Evolutionary conservation across 2,888 invertebrate species (phyloP).

Genomic region (Eristalis arbustorum): DNA sequence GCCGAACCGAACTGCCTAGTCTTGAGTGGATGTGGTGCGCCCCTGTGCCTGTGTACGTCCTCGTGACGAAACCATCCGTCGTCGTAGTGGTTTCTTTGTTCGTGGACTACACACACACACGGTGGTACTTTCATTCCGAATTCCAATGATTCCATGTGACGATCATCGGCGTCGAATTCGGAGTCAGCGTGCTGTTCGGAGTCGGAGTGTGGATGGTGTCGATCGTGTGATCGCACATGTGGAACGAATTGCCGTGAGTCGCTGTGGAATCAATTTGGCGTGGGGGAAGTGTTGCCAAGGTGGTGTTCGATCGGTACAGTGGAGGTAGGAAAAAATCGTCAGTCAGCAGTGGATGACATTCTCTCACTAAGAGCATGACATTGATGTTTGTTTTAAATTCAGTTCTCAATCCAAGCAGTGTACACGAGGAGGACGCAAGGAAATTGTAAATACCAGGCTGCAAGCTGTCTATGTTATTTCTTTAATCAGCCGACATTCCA

Average conservation of each 20-base stretch:
- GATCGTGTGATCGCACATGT: not conserved
- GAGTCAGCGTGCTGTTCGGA: not conserved
- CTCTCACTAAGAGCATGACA: too few relatives aligned
- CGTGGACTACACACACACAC: conserved; percentile 10
- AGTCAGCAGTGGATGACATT: too few relatives aligned
- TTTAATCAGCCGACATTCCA: too few relatives aligned
- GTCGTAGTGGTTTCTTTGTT: conserved; percentile 47
- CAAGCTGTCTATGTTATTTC: too few relatives aligned
- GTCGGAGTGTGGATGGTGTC: not conserved
- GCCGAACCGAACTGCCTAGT: not conserved
- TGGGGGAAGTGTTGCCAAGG: not conserved
- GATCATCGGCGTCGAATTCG: not conserved
- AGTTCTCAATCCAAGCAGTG: too few relatives aligned
- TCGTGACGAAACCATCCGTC: conserved; percentile 2
- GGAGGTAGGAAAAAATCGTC: not conserved
- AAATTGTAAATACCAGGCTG: too few relatives aligned
- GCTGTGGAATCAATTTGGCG: not conserved
- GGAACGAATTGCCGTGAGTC: not conserved
- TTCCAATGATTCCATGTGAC: conserved; percentile 48
- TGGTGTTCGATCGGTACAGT: not conserved
- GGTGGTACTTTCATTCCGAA: not conserved
- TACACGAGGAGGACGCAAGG: too few relatives aligned
- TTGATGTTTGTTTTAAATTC: too few relatives aligned
- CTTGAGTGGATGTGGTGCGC: not conserved
- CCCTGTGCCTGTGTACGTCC: not conserved